Evolutionary conservation across 64 coral and sea anemone species (phyloP).

Genomic region (Platygyra sinensis): DNA sequence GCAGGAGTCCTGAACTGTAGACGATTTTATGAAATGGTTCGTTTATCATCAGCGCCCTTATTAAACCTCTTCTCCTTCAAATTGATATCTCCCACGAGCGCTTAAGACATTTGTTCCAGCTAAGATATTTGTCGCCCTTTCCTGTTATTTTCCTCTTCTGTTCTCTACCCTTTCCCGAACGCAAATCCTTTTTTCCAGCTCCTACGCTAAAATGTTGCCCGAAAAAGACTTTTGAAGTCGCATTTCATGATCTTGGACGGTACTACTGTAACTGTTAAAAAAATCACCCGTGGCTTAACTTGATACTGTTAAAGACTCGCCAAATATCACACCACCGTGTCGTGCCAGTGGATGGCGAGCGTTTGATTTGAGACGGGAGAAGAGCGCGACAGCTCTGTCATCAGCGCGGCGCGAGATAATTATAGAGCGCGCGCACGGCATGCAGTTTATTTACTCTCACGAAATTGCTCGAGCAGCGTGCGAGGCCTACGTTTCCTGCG

Average conservation of each 20-base stretch:
- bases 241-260: background rate
- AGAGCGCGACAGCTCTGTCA: slow-evolving; percentile 18
- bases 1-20: no score
- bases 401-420: background rate
- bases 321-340: background rate
- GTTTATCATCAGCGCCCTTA: background rate
- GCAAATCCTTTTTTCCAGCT: slow-evolving; percentile 29
- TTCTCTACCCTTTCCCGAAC: slow-evolving; percentile 40
- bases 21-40: no score
- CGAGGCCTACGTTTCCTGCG: background rate
- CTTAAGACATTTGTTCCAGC: slow-evolving; percentile 31
- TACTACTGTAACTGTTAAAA: slow-evolving; percentile 18
- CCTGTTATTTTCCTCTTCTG: slow-evolving; percentile 41
- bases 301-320: slow-evolving; percentile 10
- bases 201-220: slow-evolving; percentile 1
- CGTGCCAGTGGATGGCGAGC: background rate
- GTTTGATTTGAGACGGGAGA: background rate
- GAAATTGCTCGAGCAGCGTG: background rate
- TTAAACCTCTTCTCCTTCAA: background rate
- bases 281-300: background rate
- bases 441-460: background rate
- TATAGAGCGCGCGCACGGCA: slow-evolving; percentile 1
- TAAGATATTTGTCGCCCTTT: slow-evolving; percentile 28
- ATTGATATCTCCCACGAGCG: background rate
- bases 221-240: background rate